Percentiles rank a stretch among this genome's conserved stretches.
Evolutionary conservation across 2,888 invertebrate species (phyloP).

Genomic region (Nemotelus nigrinus): DNA sequence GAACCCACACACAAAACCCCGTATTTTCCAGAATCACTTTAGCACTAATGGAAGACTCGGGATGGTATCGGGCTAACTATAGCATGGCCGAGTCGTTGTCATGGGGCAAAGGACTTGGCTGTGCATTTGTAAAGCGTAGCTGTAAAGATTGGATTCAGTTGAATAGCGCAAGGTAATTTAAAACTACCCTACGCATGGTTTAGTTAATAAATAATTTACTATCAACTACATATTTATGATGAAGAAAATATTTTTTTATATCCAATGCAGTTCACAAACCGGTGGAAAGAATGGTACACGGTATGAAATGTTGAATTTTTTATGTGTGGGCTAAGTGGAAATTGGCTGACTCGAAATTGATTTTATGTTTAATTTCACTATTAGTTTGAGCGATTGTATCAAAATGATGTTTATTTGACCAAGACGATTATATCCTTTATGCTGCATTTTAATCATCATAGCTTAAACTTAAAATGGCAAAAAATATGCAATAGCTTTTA

Average conservation of each 20-base stretch:
- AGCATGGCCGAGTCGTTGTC: constrained; percentile 84
- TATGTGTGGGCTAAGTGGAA: too few species aligned
- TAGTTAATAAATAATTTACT: background rate
- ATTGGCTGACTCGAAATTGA: too few species aligned
- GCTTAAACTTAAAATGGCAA: background rate
- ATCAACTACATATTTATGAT: background rate
- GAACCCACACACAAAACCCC: constrained; percentile 97
- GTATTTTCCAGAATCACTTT: constrained; percentile 95
- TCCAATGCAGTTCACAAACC: constrained; percentile 9
- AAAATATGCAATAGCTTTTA: too few species aligned
- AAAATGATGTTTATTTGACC: background rate
- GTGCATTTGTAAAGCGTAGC: constrained; percentile 91
- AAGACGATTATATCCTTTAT: too few species aligned
- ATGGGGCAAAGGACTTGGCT: constrained; percentile 93
- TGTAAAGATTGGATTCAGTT: constrained; percentile 96
- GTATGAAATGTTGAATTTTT: background rate
- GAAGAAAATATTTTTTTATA: constrained; percentile 5
- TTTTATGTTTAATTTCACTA: background rate
- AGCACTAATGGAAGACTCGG: constrained; percentile 97
- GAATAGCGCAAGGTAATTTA: constrained; percentile 73
- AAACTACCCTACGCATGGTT: background rate
- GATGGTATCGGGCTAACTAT: constrained; percentile 95
- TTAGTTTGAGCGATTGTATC: background rate
- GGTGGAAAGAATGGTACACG: constrained; percentile 30
- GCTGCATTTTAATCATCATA: background rate